phyloP scores from a whole-genome alignment of 2,113 vertebrate genomes.

The Hemibagrus wyckioides region DNA sequence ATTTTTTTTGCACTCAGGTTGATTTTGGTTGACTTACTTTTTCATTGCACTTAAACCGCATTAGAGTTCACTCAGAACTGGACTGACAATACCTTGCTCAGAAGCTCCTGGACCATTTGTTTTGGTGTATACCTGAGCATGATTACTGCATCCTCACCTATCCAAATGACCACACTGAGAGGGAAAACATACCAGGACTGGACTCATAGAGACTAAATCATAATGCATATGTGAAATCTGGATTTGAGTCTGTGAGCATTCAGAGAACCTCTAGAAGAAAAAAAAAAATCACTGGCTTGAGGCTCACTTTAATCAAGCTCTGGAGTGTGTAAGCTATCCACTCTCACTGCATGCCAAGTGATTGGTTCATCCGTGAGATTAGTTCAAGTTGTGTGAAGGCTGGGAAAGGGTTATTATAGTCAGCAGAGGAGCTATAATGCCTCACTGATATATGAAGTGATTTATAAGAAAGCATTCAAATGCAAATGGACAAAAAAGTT shows the following conservation, averaged over 20 bases:
- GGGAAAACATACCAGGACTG: background rate
- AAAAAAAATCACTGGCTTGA: background rate
- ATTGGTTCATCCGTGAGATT: background rate
- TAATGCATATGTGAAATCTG: background rate
- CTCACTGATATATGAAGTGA: background rate
- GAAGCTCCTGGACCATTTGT: background rate
- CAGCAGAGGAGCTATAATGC: background rate
- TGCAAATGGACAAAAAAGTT: background rate
- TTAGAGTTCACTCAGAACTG: background rate
- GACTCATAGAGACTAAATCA: background rate
- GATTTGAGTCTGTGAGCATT: background rate
- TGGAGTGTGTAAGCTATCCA: background rate
- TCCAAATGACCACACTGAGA: no score
- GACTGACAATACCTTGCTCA: background rate
- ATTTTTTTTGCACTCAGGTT: background rate
- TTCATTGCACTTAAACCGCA: background rate
- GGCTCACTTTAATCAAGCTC: background rate
- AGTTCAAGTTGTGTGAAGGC: background rate
- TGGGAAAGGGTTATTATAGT: background rate
- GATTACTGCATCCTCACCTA: background rate
- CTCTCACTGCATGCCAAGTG: background rate
- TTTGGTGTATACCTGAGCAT: background rate
- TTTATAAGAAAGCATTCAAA: background rate
- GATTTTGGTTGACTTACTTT: background rate
- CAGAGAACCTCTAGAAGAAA: background rate